Evolutionary conservation across 2,888 invertebrate species (phyloP), one percentile per base, ranked within the genome.

Genomic region (Dryobota labecula): DNA sequence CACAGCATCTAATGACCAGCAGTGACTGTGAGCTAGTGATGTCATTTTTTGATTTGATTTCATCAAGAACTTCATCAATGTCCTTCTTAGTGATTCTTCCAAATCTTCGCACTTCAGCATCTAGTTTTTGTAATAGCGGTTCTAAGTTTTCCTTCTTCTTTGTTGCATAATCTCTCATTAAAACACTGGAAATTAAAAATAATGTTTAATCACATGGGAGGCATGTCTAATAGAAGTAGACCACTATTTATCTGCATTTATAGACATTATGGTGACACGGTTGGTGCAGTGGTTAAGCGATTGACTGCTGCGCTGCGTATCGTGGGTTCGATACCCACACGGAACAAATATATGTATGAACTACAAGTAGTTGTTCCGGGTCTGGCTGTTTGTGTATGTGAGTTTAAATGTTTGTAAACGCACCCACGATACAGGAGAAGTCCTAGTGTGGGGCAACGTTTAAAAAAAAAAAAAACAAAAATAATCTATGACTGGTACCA

Each of bases 1-100:
- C 98, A 90, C 98, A 98, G 91, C 98, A 98, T 88, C 98, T 96
- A 77, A 98, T 98, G 30, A 98, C 97, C 85, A 98, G 92, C 61
- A 98, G 90, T 0, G 98, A 98, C 86, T 98, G 98, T 45, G 98
- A 97, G 84, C 98, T 98, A 2, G 98, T 97, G 0, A 98, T 97
- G 63, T 97, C 96, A 86, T 97, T 97, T 90, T 96, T 96, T 47
- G 96, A 94, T 76, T 97, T 96, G 58, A 98, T 97, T 92, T 98
- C 98, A 85, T 97, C 97, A 83, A 98, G 96, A n/a, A 98, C 97
- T 84, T 98, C 97, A 91, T 98, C 98, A 83, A 98, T 97, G 87
- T 98, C 98, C 41, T 96, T 96, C 54, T 97, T 96, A 0, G 97
- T 97, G 82, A 98, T 97, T 77, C 98, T 96, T 27, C 98, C 98